Conservation (phyloP, 2,113 vertebrate species). For the Petaurus breviceps region DNA sequence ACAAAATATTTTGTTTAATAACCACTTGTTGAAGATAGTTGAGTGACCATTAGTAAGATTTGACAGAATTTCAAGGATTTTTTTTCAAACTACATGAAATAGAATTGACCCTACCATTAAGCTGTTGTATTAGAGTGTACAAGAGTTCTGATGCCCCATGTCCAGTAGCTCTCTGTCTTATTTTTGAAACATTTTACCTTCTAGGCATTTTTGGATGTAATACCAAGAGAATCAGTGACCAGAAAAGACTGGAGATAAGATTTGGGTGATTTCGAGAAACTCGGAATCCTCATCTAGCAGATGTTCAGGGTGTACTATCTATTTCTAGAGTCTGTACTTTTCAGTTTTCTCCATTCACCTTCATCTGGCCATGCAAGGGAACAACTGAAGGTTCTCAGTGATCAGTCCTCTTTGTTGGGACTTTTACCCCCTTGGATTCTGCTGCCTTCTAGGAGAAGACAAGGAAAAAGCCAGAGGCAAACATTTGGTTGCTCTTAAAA, state of each 20-base stretch:
- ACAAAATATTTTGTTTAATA: not conserved
- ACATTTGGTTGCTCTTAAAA: not conserved
- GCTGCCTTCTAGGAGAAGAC: not conserved
- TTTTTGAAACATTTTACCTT: not conserved
- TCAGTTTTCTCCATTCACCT: not conserved
- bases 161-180: not conserved
- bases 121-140: not conserved
- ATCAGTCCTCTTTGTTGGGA: not conserved
- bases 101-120: not conserved
- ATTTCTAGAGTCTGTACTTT: not conserved
- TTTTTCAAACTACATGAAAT: constrained; percentile 15
- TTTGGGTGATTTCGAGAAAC: not conserved
- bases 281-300: not conserved
- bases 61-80: not conserved
- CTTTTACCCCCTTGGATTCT: not conserved
- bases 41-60: constrained; percentile 29
- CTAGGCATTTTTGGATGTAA: not conserved
- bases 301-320: not conserved
- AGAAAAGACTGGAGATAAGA: not conserved
- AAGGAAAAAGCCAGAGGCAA: not conserved
- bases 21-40: constrained; percentile 32
- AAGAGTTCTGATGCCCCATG: constrained; percentile 9
- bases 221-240: not conserved
- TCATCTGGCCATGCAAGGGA: not conserved
- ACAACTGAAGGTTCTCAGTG: not conserved